Conservation (phyloP, 2,888 invertebrate genomes). For the Drosophila eohydei region DNA sequence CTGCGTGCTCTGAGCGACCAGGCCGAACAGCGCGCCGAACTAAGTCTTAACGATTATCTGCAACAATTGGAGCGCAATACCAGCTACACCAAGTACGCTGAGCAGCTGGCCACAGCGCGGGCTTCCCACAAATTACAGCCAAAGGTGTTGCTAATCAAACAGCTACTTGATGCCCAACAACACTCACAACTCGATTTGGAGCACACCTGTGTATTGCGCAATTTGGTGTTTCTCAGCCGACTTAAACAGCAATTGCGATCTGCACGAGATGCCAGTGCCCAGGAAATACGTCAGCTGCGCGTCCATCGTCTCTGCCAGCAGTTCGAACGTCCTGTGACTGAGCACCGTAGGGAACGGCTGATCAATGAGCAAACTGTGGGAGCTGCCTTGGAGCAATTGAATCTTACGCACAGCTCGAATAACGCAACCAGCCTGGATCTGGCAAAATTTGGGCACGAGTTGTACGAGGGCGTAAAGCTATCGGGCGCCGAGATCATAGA, state of each 20-base stretch:
- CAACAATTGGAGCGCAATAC: constrained; percentile 48
- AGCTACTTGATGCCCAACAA: constrained; percentile 66
- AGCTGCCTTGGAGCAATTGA: constrained; percentile 44
- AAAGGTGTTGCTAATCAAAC: constrained; percentile 78
- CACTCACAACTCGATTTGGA: constrained; percentile 35
- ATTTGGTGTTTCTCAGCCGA: constrained; percentile 72
- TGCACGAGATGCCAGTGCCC: constrained; percentile 66
- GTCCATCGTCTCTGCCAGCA: constrained; percentile 74
- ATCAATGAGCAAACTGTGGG: constrained; percentile 60
- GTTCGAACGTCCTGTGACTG: constrained; percentile 47
- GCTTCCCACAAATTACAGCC: constrained; percentile 44
- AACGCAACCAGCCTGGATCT: constrained; percentile 42
- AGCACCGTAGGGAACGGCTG: constrained; percentile 24
- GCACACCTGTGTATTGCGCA: constrained; percentile 64
- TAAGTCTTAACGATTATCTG: constrained; percentile 65
- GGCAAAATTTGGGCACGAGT: constrained; percentile 61
- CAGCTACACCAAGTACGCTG: constrained; percentile 47
- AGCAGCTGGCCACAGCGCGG: constrained; percentile 44
- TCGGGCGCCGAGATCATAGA: constrained; percentile 76
- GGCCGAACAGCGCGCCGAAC: constrained; percentile 49
- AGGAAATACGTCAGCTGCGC: constrained; percentile 74
- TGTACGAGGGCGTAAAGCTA: constrained; percentile 70
- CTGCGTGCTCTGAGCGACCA: constrained; percentile 40
- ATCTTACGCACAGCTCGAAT: constrained; percentile 27
- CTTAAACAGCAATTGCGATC: constrained; percentile 56